Evolutionary conservation across 2,797 vertebrate genomes (phyloP), one percentile per base, ranked within the genome.

Genomic region (Pseudochaenichthys georgianus): DNA sequence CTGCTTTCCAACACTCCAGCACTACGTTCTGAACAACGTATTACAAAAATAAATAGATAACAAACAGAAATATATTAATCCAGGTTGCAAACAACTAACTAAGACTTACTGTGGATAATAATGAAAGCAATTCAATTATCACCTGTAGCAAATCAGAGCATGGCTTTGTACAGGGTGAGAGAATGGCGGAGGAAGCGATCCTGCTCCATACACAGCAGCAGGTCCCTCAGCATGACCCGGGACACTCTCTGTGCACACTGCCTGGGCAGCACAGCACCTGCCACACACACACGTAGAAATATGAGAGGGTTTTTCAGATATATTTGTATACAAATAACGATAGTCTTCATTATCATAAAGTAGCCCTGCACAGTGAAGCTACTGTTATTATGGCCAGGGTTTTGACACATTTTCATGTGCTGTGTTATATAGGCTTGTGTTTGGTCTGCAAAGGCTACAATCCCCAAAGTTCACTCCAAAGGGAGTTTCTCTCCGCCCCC

Each of bases 161-260:
- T 95, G 34, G 96, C 96, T 84, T 84, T 95, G 92, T 99, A 99
- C 46, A 99, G 93, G 21, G 88, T 77, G 11, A 96, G 94, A 15
- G 97, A 97, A 87, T 93, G 96, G 42, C 93, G 94, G 64, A 96
- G 92, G 21, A 93, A 93, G 66, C 78, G 94, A 53, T 98, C 96
- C 86, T 98, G 96, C 84, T 99, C 98, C 97, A 99, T 96, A 85
- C 96, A 98, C 93, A 97, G 94, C 87, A 97, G 91, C 89, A 99
- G 93, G 90, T 99, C 98, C 92, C 94, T 97, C 92, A 99, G 93
- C 87, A 94, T 95, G 85, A 98, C 82, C 15, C 96, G 95, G 0
- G 95, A 97, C 90, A 95, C 92, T 89, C 94, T 95, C 71, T 92
- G 96, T 72, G 92, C 84, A 34, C 89, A 81, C 55, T 82, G 87